Evolutionary conservation across 2,888 invertebrate genomes (phyloP), one percentile per base, ranked within the genome.

Genomic region (Caenorhabditis panamensis): DNA sequence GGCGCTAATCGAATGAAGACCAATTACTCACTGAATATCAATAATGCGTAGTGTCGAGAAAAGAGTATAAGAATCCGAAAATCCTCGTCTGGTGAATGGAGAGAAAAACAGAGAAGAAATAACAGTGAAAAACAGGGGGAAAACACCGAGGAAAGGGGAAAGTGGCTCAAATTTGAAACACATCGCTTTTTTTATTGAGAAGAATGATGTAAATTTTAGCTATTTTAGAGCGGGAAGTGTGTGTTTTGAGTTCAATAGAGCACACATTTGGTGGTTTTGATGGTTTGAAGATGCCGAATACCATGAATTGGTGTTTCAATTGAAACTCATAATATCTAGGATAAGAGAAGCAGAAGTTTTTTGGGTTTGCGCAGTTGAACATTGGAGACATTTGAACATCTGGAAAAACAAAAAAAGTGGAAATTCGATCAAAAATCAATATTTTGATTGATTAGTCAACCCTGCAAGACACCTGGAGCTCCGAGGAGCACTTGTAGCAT

Each of bases 151-250:
- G 36, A 36, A 36, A 11, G 11, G 11, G 41, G 16, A 41, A 16
- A 41, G 41, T 54, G 54, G 54, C 54, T 54, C 54, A 1, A n/a
- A 54, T 54, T 54, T 28, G 54, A 54, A 54, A 54, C 54, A 5
- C n/a, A n/a, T n/a, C n/a, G n/a, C n/a, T n/a, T n/a, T n/a, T 26
- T 54, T 28, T 54, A 11, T 41, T 11, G 53, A 4, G 53, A 26
- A 26, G 22, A 26, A 5, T 9, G 11, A 49, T 18, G 26, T 16
- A 53, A 53, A 53, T 53, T 53, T 53, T 26, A 53, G 53, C 53
- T 22, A 26, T 26, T 53, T 53, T 53, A 8, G 26, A 20, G 49
- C 20, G 49, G 11, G 22, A 20, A 49, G 18, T 9, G 4, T 2
- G 24, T 11, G 13, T n/a, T n/a, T n/a, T n/a, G n/a, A n/a, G n/a